These are phyloP conservation scores for Spinus pinus DNA, from an alignment of 2,797 vertebrate genomes.

Conservation along the genomic window DNA sequence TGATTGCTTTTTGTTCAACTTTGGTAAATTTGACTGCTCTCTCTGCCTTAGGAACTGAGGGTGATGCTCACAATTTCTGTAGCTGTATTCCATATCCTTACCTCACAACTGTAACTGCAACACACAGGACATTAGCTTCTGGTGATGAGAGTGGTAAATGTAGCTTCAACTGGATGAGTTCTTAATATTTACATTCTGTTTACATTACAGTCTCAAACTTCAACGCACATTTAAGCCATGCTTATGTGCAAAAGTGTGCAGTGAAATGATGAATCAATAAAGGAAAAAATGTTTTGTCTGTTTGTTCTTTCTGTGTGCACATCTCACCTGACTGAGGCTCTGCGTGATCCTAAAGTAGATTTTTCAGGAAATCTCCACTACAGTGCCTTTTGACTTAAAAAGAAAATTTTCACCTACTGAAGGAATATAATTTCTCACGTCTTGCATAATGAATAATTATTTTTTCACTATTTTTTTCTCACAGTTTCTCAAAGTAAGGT, in stretches of 20 bases:
- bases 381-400: neutral
- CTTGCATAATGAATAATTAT: neutral
- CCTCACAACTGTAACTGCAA: neutral
- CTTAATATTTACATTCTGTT: neutral
- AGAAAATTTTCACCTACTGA: neutral
- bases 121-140: neutral
- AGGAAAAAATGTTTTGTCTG: neutral
- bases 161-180: neutral
- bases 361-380: neutral
- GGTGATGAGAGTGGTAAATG: neutral
- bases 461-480: neutral
- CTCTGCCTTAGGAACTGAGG: neutral
- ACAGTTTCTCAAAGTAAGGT: neutral
- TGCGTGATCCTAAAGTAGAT: neutral
- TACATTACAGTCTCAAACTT: neutral
- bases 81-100: neutral
- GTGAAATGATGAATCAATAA: neutral
- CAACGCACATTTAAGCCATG: neutral
- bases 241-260: neutral
- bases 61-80: neutral
- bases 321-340: neutral
- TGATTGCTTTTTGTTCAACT: neutral
- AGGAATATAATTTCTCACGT: neutral
- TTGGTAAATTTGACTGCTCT: neutral
- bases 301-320: neutral